A percentile compares a stretch with the other conserved stretches of the same genome.
phyloP scores from a whole-genome alignment of 1,140 invertebrate species.

The Thaumatotibia leucotreta region DNA sequence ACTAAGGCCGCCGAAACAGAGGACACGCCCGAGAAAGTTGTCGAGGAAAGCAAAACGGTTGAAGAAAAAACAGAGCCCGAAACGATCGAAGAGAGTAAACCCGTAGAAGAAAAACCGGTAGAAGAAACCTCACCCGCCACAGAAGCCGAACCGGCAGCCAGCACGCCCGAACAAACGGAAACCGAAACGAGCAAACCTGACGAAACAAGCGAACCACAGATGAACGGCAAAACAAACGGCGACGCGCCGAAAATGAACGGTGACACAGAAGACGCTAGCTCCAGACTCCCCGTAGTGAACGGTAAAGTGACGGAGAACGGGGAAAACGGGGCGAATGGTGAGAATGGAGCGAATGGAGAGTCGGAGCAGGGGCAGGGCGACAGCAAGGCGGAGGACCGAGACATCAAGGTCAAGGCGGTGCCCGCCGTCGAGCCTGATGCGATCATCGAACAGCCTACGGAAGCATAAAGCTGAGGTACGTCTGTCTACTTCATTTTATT shows the following conservation, averaged over 20 bases:
- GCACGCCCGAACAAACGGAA: neutral
- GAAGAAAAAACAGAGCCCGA: neutral
- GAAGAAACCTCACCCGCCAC: neutral
- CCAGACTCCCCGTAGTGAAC: conserved; percentile 55
- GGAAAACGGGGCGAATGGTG: conserved; percentile 52
- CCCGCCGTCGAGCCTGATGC: conserved; percentile 48
- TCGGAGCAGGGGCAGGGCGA: conserved; percentile 34
- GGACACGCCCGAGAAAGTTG: conserved; percentile 15
- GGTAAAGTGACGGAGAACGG: conserved; percentile 34
- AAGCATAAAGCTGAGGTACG: conserved; percentile 67
- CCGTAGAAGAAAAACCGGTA: neutral
- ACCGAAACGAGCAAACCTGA: neutral
- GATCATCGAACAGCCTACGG: conserved; percentile 65
- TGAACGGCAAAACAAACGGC: conserved; percentile 34
- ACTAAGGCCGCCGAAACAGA: conserved; percentile 19
- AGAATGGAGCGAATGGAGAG: conserved; percentile 32
- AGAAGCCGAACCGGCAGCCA: neutral
- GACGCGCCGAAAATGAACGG: conserved; percentile 51
- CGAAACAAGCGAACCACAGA: conserved; percentile 43
- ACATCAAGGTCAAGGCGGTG: conserved; percentile 64
- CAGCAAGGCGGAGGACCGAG: conserved; percentile 45
- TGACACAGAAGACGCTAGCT: conserved; percentile 48
- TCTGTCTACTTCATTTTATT: conserved; percentile 4
- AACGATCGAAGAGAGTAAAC: neutral
- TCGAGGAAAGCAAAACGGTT: neutral